Evolutionary conservation across 2,113 vertebrate species (phyloP).

Genomic region (Cettia cetti): DNA sequence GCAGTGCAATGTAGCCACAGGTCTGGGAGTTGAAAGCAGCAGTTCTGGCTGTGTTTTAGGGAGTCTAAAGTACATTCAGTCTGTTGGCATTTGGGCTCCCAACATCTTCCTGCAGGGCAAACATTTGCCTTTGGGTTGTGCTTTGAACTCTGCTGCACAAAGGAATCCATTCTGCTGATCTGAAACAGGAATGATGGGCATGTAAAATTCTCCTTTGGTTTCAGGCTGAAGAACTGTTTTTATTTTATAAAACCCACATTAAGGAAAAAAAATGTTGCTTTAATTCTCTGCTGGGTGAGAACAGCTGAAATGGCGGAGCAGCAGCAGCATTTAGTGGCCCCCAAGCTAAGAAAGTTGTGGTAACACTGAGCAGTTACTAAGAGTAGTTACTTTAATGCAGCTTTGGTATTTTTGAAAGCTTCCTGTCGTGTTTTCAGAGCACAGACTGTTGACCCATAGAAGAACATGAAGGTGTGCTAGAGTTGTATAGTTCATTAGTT

Average conservation of each 20-base stretch:
- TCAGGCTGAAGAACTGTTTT: constrained; percentile 1
- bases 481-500: background rate
- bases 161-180: background rate
- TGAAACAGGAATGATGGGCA: background rate
- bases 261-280: background rate
- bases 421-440: background rate
- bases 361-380: background rate
- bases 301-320: constrained; percentile 19
- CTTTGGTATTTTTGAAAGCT: constrained; percentile 18
- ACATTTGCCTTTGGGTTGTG: background rate
- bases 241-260: constrained; percentile 28
- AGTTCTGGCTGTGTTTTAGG: background rate
- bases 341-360: background rate
- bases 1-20: background rate
- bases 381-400: background rate
- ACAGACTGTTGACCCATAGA: background rate
- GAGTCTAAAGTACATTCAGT: background rate
- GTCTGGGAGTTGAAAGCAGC: background rate
- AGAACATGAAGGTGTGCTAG: background rate
- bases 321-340: background rate
- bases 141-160: constrained; percentile 35
- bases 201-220: constrained; percentile 1
- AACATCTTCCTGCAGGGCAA: background rate
- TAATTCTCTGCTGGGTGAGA: background rate
- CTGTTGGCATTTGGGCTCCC: background rate